Evolutionary conservation across 2,888 invertebrate species (phyloP).

Genomic region (Stenodera caucasica): DNA sequence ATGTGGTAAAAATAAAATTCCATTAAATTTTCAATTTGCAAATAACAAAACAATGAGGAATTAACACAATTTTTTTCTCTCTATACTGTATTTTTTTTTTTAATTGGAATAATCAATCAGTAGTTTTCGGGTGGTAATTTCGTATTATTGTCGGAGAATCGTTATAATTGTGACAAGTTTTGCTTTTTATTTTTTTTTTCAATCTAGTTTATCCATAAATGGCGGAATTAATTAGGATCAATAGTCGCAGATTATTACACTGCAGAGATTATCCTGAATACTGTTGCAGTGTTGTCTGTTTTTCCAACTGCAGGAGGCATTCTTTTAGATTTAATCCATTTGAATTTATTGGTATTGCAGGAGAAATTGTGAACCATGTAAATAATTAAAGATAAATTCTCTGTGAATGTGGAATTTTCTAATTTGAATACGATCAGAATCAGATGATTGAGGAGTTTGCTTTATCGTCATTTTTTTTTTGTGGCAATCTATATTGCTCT

Average conservation of each 20-base stretch:
- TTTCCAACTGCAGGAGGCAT: background rate
- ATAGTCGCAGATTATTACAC: background rate
- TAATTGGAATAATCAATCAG: too few species aligned
- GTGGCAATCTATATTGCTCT: too few species aligned
- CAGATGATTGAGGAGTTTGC: too few species aligned
- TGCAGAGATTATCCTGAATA: constrained; percentile 4
- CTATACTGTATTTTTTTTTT: too few species aligned
- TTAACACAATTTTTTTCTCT: too few species aligned
- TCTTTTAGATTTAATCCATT: background rate
- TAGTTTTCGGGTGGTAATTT: too few species aligned
- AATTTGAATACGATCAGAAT: too few species aligned
- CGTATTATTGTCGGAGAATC: background rate
- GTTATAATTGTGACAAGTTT: background rate
- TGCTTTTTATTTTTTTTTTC: background rate
- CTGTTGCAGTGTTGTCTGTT: background rate
- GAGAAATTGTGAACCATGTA: too few species aligned
- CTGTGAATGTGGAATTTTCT: too few species aligned
- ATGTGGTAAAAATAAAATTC: background rate
- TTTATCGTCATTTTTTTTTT: too few species aligned
- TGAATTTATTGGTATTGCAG: background rate
- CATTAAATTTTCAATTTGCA: background rate
- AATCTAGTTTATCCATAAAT: background rate
- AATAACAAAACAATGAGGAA: too few species aligned
- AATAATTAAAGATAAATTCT: too few species aligned
- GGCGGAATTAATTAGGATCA: background rate